Percentiles rank a stretch among this genome's conserved stretches.
These are phyloP conservation scores for Ypsolopha scabrella DNA, from an alignment of 2,888 invertebrate genomes.

Conservation along the genomic window DNA sequence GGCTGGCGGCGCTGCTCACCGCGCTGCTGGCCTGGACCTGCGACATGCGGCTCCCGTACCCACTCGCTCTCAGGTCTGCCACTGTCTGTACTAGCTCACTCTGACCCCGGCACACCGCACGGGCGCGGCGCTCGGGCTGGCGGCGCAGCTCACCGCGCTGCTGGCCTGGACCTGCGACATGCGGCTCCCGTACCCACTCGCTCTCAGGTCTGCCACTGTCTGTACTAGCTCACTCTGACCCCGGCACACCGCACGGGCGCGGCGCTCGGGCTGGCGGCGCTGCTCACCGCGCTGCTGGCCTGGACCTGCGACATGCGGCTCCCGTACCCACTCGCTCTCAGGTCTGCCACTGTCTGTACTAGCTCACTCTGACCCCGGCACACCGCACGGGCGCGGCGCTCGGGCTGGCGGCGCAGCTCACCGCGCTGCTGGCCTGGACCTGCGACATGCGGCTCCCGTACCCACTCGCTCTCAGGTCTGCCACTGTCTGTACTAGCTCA, in stretches of 20 bases:
- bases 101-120: constrained; percentile 75
- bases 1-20: constrained; percentile 87
- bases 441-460: constrained; percentile 85
- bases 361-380: constrained; percentile 64
- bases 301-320: constrained; percentile 86
- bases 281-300: constrained; percentile 84
- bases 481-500: constrained; percentile 3
- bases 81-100: constrained; percentile 3
- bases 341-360: constrained; percentile 15
- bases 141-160: constrained; percentile 85
- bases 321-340: constrained; percentile 65
- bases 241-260: constrained; percentile 73
- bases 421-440: constrained; percentile 84
- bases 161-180: constrained; percentile 87
- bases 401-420: constrained; percentile 87
- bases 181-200: constrained; percentile 74
- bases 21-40: constrained; percentile 86
- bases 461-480: constrained; percentile 30
- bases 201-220: constrained; percentile 23
- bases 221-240: constrained; percentile 31
- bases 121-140: constrained; percentile 79
- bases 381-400: constrained; percentile 76
- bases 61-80: constrained; percentile 29
- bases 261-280: constrained; percentile 88
- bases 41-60: constrained; percentile 81